Evolutionary conservation across 2,888 invertebrate genomes (phyloP).

Genomic region (Drosophila dives): DNA sequence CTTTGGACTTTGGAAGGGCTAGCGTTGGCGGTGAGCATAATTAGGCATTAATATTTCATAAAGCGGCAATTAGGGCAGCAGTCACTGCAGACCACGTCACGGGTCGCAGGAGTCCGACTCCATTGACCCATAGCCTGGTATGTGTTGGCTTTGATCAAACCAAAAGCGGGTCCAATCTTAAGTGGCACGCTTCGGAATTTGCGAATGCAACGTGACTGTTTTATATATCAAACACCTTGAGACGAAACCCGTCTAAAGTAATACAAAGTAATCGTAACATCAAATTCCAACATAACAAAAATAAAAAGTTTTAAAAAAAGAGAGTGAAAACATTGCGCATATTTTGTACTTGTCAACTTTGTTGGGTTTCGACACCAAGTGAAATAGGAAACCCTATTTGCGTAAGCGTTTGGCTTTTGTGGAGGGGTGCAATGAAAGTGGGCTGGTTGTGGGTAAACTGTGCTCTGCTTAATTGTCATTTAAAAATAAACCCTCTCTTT

Average conservation of each 20-base stretch:
- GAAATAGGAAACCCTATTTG: constrained; percentile 76
- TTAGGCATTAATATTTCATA: constrained; percentile 78
- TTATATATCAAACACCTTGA: constrained; percentile 55
- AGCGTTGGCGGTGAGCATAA: constrained; percentile 58
- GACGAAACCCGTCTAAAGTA: constrained; percentile 36
- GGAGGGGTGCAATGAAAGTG: background rate
- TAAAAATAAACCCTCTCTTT: constrained; percentile 27
- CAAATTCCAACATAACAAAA: background rate
- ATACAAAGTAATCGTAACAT: constrained; percentile 23
- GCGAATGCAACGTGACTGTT: constrained; percentile 71
- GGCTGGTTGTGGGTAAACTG: constrained; percentile 7
- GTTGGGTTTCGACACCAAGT: constrained; percentile 52
- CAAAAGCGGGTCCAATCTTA: constrained; percentile 1
- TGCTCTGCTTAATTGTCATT: constrained; percentile 57
- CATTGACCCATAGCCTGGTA: constrained; percentile 23
- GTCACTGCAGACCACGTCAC: constrained; percentile 40
- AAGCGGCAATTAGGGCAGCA: constrained; percentile 60
- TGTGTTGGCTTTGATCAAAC: constrained; percentile 39
- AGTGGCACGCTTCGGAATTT: constrained; percentile 27
- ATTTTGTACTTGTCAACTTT: constrained; percentile 60
- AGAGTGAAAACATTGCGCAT: constrained; percentile 41
- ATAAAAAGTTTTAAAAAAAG: background rate
- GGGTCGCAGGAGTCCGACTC: constrained; percentile 11
- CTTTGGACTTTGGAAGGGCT: constrained; percentile 19
- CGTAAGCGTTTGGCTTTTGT: constrained; percentile 53